Base-by-base conservation (phyloP, 2,797 vertebrate genomes). In the Hemitrygon akajei region DNA sequence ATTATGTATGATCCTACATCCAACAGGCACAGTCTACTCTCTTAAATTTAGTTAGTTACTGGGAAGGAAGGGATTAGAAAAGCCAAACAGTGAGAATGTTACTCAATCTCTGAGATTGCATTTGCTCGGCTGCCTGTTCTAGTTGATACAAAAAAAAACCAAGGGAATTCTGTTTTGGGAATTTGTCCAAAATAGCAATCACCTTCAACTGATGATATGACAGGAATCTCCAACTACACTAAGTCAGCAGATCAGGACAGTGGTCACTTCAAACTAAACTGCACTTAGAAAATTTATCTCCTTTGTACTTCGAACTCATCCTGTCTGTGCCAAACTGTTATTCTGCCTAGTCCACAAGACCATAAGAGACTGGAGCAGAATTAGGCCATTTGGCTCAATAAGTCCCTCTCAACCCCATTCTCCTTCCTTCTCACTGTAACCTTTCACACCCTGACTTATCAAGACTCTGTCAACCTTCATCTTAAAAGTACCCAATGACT, bases 231-330 rank as follows among this genome's bases (percentile, higher is more conserved):
- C 22, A 10, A 37, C 86, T n/a, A 34, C 16, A 16, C 63, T 37
- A 89, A 89, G 25, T 89, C 60, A 86, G 58, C 58, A 86, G 58
- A 63, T 60, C 34, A 69, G 60, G 2, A 22, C 60, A 69, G 16
- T 37, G 63, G n/a, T 89, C 86, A 69, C 63, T 89, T 69, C 63
- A 89, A 89, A 89, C 86, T 89, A 69, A 69, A 89, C 86, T 66
- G 12, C 20, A 18, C 63, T 20, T 69, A 0, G n/a, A 66, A 69
- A 89, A n/a, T 22, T 34, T 86, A 27, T 16, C 82, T 30, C 56
- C 0, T 5, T 60, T 58, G 80, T 27, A 2, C 9, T 27, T 58
- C 3, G 56, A 25, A 58, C 47, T 2, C 2, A 14, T 30, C 16
- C 2, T 63, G 2, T 66, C 25, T 89, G n/a, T 69, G 60, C 47